Percentiles rank a stretch among this genome's conserved stretches.
Conservation (phyloP, 2,113 vertebrate genomes). For the Pongo pygmaeus region DNA sequence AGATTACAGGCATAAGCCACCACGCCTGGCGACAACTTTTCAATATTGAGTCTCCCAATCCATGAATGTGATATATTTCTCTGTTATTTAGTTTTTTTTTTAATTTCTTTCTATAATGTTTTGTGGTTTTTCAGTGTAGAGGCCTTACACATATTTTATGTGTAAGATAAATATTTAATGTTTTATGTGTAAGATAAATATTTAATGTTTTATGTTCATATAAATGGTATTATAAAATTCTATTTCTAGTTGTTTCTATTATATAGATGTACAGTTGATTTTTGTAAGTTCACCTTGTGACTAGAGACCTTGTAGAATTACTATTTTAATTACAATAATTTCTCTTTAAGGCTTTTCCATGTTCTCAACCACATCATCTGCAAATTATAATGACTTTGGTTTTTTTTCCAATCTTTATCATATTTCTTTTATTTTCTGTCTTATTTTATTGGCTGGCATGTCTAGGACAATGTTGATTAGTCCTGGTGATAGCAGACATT, state of each 20-base stretch:
- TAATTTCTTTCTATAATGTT: background rate
- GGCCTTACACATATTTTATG: background rate
- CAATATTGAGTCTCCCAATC: background rate
- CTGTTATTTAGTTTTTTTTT: background rate
- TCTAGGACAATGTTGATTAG: background rate
- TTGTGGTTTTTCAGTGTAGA: background rate
- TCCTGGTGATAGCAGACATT: background rate
- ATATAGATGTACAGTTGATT: background rate
- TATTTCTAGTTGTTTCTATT: background rate
- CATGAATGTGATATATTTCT: background rate
- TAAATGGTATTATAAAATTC: background rate
- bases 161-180: background rate
- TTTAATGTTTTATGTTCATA: background rate
- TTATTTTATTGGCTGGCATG: background rate
- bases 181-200: background rate
- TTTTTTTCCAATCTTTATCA: background rate
- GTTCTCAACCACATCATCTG: background rate
- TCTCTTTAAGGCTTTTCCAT: background rate
- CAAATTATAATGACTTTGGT: constrained; percentile 1
- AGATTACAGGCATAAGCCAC: too few relatives aligned
- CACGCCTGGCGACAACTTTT: background rate
- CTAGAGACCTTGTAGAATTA: background rate
- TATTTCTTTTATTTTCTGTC: background rate
- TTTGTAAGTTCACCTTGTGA: background rate
- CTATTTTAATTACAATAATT: background rate